Percentiles rank a stretch among this genome's conserved stretches.
These are phyloP conservation scores for Bovichtus variegatus DNA, from an alignment of 2,797 vertebrate genomes.

Conservation along the genomic window DNA sequence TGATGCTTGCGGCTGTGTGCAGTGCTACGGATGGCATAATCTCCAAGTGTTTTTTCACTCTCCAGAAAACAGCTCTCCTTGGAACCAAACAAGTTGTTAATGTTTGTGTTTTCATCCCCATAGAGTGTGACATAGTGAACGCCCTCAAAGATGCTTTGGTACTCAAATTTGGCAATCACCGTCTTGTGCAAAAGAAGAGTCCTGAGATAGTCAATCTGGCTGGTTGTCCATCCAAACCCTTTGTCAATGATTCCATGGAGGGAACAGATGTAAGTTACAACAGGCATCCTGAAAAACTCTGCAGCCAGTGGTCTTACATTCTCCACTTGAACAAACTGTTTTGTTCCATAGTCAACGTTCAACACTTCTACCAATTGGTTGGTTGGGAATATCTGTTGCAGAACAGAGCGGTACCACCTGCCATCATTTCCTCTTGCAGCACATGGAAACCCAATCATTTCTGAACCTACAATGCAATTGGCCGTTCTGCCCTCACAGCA, in stretches of 20 bases:
- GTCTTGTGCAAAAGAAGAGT: constrained; percentile 86
- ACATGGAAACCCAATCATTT: constrained; percentile 89
- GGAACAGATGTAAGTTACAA: constrained; percentile 92
- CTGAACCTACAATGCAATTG: constrained; percentile 66
- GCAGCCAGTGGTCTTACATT: constrained; percentile 85
- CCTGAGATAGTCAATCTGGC: constrained; percentile 86
- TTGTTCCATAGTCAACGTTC: constrained; percentile 92
- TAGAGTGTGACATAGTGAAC: constrained; percentile 91
- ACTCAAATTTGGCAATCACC: constrained; percentile 89
- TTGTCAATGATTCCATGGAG: constrained; percentile 89
- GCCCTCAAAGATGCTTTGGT: constrained; percentile 90
- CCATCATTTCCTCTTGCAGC: constrained; percentile 90
- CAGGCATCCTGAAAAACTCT: constrained; percentile 93
- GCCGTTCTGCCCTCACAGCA: constrained; percentile 73
- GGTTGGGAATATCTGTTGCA: constrained; percentile 81
- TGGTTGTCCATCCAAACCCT: constrained; percentile 87
- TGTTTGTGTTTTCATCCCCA: constrained; percentile 87
- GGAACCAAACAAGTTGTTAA: constrained; percentile 88
- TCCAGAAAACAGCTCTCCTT: constrained; percentile 72
- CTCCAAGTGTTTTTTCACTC: constrained; percentile 59
- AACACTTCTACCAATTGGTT: constrained; percentile 87
- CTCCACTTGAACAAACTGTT: constrained; percentile 85
- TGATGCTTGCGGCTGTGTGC: constrained; percentile 27
- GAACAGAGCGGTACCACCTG: constrained; percentile 89
- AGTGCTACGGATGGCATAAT: constrained; percentile 52